Base-by-base conservation (phyloP, 2,797 vertebrate genomes). In the Acanthis flammea region DNA sequence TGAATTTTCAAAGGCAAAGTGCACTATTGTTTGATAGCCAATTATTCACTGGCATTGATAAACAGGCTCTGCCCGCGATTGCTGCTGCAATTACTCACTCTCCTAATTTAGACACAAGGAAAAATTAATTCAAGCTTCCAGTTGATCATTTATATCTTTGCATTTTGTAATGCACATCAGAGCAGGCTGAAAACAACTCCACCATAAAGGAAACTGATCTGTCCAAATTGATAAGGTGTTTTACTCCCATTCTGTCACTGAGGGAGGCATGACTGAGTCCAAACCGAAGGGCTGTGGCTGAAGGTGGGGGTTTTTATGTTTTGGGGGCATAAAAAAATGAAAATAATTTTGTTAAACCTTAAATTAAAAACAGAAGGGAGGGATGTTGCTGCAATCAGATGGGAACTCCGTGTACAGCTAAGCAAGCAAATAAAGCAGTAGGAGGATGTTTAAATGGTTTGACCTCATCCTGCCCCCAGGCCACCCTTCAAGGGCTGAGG, bases 11-110 rank as follows among this genome's bases (percentile, higher is more conserved):
- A 82, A 95, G 92, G 96, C 96, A 93, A 95, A 96, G 94, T 83
- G 94, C 94, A 78, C 95, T 74, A 94, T 96, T 96, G 96, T 97
- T 96, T 92, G 96, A 96, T 91, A 94, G 95, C 85, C 85, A 94
- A 41, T 96, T 96, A 94, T 96, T 96, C 93, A 83, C 91, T 87
- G 94, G 94, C 96, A 95, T 95, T 96, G 95, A 95, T 95, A 96
- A 96, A 96, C 93, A 95, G 86, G 78, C 89, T 93, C 71, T 92
- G 94, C 93, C 94, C 7, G 37, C 6, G 50, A 89, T 95, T 94
- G 82, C 93, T 93, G 95, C 80, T 60, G 88, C 93, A 88, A 93
- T 96, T 95, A 96, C 94, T 97, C 95, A 97, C 84, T 24, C 84
- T 89, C 94, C 85, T 93, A 86, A 96, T 95, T 97, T 97, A 96